These are phyloP conservation scores for Caenorhabditis zanzibari DNA, from an alignment of 2,888 invertebrate genomes.

Conservation along the genomic window DNA sequence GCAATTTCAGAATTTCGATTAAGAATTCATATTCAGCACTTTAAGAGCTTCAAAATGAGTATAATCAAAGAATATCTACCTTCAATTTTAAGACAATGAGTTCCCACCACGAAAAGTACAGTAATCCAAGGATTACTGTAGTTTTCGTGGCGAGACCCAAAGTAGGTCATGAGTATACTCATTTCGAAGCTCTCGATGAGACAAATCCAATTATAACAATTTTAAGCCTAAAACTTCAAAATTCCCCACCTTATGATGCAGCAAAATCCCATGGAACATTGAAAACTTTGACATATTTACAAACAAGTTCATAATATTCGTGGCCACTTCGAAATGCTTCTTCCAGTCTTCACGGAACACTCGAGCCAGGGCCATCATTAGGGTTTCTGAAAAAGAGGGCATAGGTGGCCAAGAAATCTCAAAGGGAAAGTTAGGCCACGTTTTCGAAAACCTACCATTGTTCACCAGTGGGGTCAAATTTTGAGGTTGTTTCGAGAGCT, in stretches of 20 bases:
- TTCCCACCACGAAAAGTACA: not conserved
- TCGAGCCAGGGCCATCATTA: constrained; percentile 95
- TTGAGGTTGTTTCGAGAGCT: constrained; percentile 94
- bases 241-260: constrained; percentile 93
- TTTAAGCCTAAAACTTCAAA: too few species aligned
- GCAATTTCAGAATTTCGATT: too few species aligned
- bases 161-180: too few species aligned
- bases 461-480: constrained; percentile 94
- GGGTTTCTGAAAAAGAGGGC: constrained; percentile 87
- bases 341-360: constrained; percentile 98
- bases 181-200: too few species aligned
- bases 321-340: constrained; percentile 95
- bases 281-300: constrained; percentile 97
- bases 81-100: too few species aligned
- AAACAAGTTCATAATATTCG: constrained; percentile 96
- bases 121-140: not conserved
- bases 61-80: too few species aligned
- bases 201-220: too few species aligned
- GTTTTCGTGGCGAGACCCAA: not conserved
- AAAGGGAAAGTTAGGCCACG: too few species aligned
- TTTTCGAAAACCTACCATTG: constrained; percentile 88
- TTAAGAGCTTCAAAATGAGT: too few species aligned
- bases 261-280: constrained; percentile 94
- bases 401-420: too few species aligned
- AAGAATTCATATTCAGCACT: too few species aligned